phyloP scores from a whole-genome alignment of 2,797 vertebrate species.

The Hippopotamyrus pictus region DNA sequence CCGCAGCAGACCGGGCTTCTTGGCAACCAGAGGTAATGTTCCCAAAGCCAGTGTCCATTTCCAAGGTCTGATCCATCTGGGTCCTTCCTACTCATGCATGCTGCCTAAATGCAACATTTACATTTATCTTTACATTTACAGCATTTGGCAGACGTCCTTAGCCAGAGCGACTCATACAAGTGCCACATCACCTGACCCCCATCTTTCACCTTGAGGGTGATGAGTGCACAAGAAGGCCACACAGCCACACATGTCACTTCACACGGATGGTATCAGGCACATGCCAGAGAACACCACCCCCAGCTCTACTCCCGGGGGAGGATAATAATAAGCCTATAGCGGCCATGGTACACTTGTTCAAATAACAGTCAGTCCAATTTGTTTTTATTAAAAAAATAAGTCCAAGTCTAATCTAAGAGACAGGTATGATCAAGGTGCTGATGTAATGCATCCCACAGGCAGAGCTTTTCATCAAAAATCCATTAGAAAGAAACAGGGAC shows the following conservation, averaged over 20 bases:
- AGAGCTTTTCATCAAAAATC: not conserved
- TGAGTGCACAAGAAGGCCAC: not conserved
- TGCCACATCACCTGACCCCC: not conserved
- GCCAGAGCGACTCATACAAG: not conserved
- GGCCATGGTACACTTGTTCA: not conserved
- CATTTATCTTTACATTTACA: too few relatives aligned
- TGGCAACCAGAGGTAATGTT: not conserved
- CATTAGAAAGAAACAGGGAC: not conserved
- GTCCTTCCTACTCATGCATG: not conserved
- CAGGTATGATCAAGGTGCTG: not conserved
- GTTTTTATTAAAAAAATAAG: not conserved
- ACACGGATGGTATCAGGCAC: not conserved
- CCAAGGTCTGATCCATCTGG: not conserved
- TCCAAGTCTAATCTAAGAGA: not conserved
- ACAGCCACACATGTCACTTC: not conserved
- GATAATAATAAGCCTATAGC: not conserved
- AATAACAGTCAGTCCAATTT: not conserved
- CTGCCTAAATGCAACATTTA: not conserved
- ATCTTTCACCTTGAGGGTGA: not conserved
- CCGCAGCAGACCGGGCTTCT: not conserved
- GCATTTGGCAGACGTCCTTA: not conserved
- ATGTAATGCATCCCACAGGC: not conserved
- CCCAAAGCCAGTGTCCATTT: not conserved
- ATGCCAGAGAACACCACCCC: not conserved
- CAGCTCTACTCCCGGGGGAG: not conserved